Evolutionary conservation across 2,797 vertebrate species (phyloP).

Genomic region (Heterohyrax brucei): DNA sequence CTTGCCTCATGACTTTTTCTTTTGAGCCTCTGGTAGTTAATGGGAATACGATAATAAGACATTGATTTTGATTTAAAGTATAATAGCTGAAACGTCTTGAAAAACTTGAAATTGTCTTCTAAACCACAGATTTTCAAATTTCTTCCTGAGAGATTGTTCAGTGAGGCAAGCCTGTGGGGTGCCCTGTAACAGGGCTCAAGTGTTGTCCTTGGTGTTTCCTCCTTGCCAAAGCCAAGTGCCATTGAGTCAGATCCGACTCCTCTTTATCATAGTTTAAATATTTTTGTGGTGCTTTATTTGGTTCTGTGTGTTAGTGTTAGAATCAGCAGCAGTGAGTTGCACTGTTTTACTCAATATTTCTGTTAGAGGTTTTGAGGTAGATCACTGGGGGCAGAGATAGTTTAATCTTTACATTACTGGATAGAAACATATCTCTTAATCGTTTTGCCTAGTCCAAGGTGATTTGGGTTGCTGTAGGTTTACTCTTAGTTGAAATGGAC

Average conservation of each 20-base stretch:
- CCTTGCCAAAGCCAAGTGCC: neutral
- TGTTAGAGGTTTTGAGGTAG: slow-evolving; percentile 31
- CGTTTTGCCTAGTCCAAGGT: neutral
- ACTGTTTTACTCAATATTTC: slow-evolving; percentile 7
- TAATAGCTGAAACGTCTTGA: neutral
- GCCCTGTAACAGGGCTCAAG: neutral
- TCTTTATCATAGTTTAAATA: neutral
- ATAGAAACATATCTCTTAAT: slow-evolving; percentile 5
- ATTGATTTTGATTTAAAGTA: slow-evolving; percentile 18
- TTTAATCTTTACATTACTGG: neutral
- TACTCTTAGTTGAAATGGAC: neutral
- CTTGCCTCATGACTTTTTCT: slow-evolving; percentile 24
- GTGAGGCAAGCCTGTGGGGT: neutral
- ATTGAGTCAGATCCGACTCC: neutral
- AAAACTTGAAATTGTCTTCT: slow-evolving; percentile 15
- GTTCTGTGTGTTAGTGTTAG: slow-evolving; percentile 1
- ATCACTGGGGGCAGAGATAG: neutral
- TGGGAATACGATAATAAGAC: slow-evolving; percentile 8
- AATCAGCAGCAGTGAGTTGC: slow-evolving; percentile 11
- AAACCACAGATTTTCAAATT: neutral
- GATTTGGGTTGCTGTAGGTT: neutral
- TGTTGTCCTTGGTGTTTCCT: neutral
- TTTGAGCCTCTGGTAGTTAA: slow-evolving; percentile 18
- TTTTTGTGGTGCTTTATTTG: slow-evolving; percentile 37
- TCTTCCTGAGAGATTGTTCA: neutral